Percentiles rank a stretch among this genome's conserved stretches.
Evolutionary conservation across 2,113 vertebrate genomes (phyloP).

Genomic region (Solea solea): DNA sequence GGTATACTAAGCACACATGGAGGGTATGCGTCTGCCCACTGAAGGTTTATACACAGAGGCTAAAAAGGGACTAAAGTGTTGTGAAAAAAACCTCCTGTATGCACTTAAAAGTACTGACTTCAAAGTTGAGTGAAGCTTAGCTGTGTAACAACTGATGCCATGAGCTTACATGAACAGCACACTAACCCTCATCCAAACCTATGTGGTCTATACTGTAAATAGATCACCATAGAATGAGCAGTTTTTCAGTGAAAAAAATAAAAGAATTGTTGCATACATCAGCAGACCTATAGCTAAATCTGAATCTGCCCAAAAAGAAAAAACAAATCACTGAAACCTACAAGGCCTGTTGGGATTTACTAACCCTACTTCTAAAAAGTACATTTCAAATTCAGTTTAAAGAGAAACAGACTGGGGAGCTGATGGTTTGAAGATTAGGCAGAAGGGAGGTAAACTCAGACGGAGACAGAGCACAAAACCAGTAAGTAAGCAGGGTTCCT

Average conservation of each 20-base stretch:
- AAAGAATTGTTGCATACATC: constrained; percentile 9
- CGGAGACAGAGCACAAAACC: constrained; percentile 46
- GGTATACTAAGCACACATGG: neutral
- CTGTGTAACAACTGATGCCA: neutral
- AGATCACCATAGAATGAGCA: constrained; percentile 7
- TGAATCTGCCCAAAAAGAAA: constrained; percentile 35
- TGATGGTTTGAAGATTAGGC: constrained; percentile 67
- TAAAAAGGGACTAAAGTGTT: neutral
- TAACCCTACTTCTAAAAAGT: constrained; percentile 35
- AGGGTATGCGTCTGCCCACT: neutral
- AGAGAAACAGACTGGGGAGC: constrained; percentile 52
- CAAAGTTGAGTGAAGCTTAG: constrained; percentile 2
- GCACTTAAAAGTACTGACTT: constrained; percentile 1
- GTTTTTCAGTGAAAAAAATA: constrained; percentile 19
- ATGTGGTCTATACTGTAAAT: neutral
- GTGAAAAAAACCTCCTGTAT: constrained; percentile 4
- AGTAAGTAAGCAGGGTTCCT: constrained; percentile 30
- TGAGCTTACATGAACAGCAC: constrained; percentile 14
- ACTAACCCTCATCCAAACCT: neutral
- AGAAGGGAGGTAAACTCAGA: constrained; percentile 37
- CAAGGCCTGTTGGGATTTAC: constrained; percentile 30
- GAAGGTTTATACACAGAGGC: neutral
- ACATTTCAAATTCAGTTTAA: constrained; percentile 59
- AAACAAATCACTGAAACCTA: constrained; percentile 25
- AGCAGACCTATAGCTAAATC: constrained; percentile 1